Base-by-base conservation (phyloP, 1,140 invertebrate genomes). In the Zaprionus taronus region DNA sequence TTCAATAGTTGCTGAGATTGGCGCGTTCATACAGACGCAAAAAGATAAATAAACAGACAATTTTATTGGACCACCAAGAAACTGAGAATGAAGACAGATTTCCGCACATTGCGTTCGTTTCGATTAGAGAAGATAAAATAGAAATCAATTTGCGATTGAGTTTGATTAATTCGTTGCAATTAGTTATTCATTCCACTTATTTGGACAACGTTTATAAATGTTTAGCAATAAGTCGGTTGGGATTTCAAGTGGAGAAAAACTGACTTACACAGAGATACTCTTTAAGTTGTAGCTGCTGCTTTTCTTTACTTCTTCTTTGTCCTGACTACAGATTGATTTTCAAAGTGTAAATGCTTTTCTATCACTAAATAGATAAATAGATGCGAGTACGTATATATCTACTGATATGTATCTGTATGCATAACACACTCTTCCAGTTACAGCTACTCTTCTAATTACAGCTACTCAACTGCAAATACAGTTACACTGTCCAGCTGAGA, bases 1-100 rank as follows among this genome's bases (percentile, higher is more conserved):
- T 5, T 15, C 62, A 36, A 49, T 55, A 34, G 41, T 51, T 56
- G 86, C 77, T 80, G 77, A 38, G 14, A 38, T 80, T 87, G 79
- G 66, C 63, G n/a, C 5, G n/a, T 9, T 44, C 41, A 17, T 17
- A 44, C 41, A 44, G 41, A 44, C 36, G 14, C 2, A 38, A 14
- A 15, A 14, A 36, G 34, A 4, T 36, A 36, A 34, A 34, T 34
- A 11, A 34, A 34, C 31, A 34, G 31, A 34, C 9, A 34, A 34
- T 34, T 34, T 34, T 7, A 34, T 34, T 34, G 15, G 41, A 47
- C 41, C 41, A 47, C 41, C 41, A 47, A 41, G 38, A 1, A 41
- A 5, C 38, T n/a, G 38, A n/a, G 38, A 4, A n/a, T 47, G n/a
- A 15, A 15, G 36, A 38, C 12, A 15, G 14, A 38, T 44, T 44